Conservation (phyloP, 92 coral and sea anemone species). For the Phymanthus crucifer region DNA sequence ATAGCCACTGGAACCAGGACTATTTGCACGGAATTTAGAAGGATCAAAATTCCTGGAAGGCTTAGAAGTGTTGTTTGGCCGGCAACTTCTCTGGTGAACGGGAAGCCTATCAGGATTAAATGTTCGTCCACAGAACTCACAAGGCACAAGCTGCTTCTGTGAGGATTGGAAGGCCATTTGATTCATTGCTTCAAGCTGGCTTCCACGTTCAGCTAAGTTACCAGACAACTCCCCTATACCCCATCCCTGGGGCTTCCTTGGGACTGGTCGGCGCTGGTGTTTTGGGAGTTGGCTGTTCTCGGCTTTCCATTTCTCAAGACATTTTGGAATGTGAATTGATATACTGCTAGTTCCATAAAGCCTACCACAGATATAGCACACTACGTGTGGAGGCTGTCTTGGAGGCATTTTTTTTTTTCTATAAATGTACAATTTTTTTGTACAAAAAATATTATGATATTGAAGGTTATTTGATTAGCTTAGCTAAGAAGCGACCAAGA, state of each 20-base stretch:
- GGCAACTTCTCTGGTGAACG: slow-evolving; percentile 92
- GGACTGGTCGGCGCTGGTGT: slow-evolving; percentile 76
- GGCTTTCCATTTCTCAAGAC: slow-evolving; percentile 94
- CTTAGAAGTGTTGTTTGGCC: slow-evolving; percentile 73
- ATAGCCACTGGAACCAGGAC: slow-evolving; percentile 42
- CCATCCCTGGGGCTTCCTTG: slow-evolving; percentile 81
- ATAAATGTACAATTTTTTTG: neutral
- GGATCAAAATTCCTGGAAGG: slow-evolving; percentile 67
- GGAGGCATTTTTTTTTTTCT: slow-evolving; percentile 72
- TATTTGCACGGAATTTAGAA: slow-evolving; percentile 40
- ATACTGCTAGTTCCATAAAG: slow-evolving; percentile 91
- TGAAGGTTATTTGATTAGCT: neutral
- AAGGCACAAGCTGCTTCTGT: slow-evolving; percentile 79
- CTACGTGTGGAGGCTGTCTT: slow-evolving; percentile 75
- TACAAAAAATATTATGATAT: neutral
- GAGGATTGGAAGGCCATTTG: slow-evolving; percentile 86
- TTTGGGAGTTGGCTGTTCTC: slow-evolving; percentile 91
- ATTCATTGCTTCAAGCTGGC: slow-evolving; percentile 90
- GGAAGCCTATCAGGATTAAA: slow-evolving; percentile 91
- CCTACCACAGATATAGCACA: slow-evolving; percentile 96
- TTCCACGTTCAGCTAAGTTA: slow-evolving; percentile 60
- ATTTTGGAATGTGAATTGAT: slow-evolving; percentile 86
- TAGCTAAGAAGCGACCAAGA: neutral
- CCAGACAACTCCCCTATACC: slow-evolving; percentile 63
- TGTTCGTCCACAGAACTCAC: slow-evolving; percentile 94